A percentile compares a stretch with the other conserved stretches of the same genome.
Conservation (phyloP, 2,797 vertebrate species). For the Muscicapa striata region DNA sequence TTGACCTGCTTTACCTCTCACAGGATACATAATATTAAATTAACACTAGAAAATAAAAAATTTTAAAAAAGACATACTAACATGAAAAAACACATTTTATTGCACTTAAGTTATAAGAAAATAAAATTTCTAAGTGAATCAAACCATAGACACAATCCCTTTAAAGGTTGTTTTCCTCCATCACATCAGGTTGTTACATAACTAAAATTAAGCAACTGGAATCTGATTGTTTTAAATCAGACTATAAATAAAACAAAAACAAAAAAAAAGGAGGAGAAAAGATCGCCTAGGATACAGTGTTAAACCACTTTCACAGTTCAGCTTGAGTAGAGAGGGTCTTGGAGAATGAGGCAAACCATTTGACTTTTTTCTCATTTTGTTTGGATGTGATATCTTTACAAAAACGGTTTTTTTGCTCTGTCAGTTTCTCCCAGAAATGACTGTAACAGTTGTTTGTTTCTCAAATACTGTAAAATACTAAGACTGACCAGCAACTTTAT, state of each 20-base stretch:
- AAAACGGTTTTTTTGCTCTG: slow-evolving; percentile 80
- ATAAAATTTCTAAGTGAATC: slow-evolving; percentile 99
- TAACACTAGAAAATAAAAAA: background rate
- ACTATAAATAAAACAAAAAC: slow-evolving; percentile 95
- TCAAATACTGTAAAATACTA: slow-evolving; percentile 86
- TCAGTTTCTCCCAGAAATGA: slow-evolving; percentile 80
- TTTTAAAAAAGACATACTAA: slow-evolving; percentile 74
- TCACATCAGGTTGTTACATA: slow-evolving; percentile 98
- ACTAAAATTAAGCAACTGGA: slow-evolving; percentile 97
- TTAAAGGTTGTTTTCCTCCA: slow-evolving; percentile 95
- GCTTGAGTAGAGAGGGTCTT: slow-evolving; percentile 91
- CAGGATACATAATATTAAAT: background rate
- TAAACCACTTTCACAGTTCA: slow-evolving; percentile 99
- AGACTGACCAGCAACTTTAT: slow-evolving; percentile 86
- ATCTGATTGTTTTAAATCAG: slow-evolving; percentile 99
- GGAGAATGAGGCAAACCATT: slow-evolving; percentile 94
- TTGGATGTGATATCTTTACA: slow-evolving; percentile 77
- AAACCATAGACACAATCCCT: slow-evolving; percentile 99
- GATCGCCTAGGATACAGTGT: slow-evolving; percentile 99
- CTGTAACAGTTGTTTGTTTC: slow-evolving; percentile 84
- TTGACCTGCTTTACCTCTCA: background rate
- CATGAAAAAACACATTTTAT: slow-evolving; percentile 99
- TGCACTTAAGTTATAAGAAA: slow-evolving; percentile 99
- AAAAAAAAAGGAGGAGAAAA: slow-evolving; percentile 82
- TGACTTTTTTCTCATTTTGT: slow-evolving; percentile 82